Conservation (phyloP, 2,113 vertebrate genomes). For the Setophaga coronata region DNA sequence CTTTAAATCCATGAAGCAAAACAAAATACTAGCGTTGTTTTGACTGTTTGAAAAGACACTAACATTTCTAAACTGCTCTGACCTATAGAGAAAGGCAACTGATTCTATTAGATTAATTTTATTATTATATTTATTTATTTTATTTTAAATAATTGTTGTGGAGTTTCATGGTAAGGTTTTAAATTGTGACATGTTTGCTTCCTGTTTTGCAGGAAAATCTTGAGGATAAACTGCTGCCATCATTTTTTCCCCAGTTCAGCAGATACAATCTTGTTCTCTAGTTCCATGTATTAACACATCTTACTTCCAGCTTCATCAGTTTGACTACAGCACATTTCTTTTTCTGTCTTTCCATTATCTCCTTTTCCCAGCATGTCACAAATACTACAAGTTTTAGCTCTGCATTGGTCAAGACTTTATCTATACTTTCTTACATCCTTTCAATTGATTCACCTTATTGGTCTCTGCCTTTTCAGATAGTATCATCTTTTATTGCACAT, state of each 20-base stretch:
- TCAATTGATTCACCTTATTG: neutral
- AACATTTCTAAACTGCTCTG: neutral
- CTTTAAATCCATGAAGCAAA: neutral
- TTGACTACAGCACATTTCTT: neutral
- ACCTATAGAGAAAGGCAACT: neutral
- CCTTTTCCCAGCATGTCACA: neutral
- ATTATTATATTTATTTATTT: neutral
- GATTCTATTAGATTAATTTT: neutral
- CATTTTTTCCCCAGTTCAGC: accelerated
- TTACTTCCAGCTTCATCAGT: neutral
- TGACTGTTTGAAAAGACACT: neutral
- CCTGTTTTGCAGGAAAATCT: neutral
- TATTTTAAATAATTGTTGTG: neutral
- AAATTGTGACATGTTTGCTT: neutral
- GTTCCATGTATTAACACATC: neutral
- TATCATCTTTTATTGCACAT: neutral
- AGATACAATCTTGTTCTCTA: neutral
- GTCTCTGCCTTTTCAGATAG: neutral
- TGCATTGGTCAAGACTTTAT: neutral
- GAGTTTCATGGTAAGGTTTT: neutral
- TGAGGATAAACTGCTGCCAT: neutral
- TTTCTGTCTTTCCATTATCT: neutral
- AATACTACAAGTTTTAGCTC: neutral
- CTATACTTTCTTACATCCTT: neutral
- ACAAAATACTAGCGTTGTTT: neutral